A percentile compares a stretch with the other conserved stretches of the same genome.
phyloP scores from a whole-genome alignment of 2,113 vertebrate genomes.

The Onychostoma macrolepis region DNA sequence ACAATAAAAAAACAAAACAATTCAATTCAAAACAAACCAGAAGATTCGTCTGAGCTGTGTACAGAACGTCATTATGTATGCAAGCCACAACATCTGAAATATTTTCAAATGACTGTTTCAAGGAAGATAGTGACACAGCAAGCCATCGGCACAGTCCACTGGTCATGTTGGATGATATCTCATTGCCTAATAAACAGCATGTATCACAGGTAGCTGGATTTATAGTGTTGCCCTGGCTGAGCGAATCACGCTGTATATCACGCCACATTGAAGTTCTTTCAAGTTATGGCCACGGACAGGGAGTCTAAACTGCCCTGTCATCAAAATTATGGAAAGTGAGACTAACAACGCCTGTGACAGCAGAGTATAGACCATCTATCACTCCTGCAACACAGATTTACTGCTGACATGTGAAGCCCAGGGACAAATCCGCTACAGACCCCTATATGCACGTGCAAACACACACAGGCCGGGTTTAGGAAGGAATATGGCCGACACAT shows the following conservation, averaged over 20 bases:
- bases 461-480: background rate
- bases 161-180: conserved; percentile 15
- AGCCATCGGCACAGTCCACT: background rate
- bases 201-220: conserved; percentile 42
- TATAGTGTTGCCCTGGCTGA: conserved; percentile 1
- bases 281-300: conserved; percentile 36
- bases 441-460: conserved; percentile 1
- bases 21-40: background rate
- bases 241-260: conserved; percentile 43
- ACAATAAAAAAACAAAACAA: background rate
- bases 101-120: background rate
- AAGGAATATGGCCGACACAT: conserved; percentile 16
- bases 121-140: background rate
- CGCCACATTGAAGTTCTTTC: conserved; percentile 24
- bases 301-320: conserved; percentile 53
- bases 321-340: conserved; percentile 63
- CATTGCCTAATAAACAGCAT: conserved; percentile 13
- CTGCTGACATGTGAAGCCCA: conserved; percentile 58
- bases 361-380: conserved; percentile 57
- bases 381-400: conserved; percentile 66
- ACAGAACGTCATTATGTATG: background rate
- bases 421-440: background rate
- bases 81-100: background rate
- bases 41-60: background rate
- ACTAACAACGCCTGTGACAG: conserved; percentile 60